Base-by-base conservation (phyloP, 1,140 invertebrate species). In the Trachymyrmex septentrionalis region DNA sequence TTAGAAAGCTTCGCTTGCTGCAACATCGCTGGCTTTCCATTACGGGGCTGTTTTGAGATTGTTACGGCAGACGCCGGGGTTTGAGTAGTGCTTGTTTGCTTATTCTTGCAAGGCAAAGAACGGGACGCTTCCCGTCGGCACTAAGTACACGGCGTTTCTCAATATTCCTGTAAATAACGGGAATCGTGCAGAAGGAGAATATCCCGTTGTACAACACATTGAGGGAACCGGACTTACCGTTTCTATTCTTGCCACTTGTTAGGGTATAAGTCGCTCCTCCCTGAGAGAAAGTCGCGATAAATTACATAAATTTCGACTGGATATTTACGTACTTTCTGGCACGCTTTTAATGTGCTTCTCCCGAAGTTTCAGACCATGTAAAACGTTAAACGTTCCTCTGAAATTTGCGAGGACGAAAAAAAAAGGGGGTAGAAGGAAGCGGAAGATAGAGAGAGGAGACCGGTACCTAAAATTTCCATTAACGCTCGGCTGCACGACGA, bases 381-480 rank as follows among this genome's bases (percentile, higher is more conserved):
- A 84, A 84, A 75, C 80, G 69, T 84, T 84, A 84, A 84, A 84
- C 80, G 80, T 88, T 44, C 30, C 73, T 48, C 72, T 67, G 69
- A 78, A 85, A 50, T 66, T 61, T 57, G 53, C 24, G 48, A 72
- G 5, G 55, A 64, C 12, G n/a, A 86, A 59, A 50, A 50, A 61
- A 67, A 69, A 34, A n/a, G n/a, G 24, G 30, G 16, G 16, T 6
- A 38, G 73, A 87, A 63, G 16, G 66, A 82, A 81, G 61, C 9
- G 76, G 85, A 86, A 85, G 75, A 85, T 87, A 73, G 73, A 86
- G 76, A 88, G 76, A 88, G 69, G 78, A 73, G 50, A 69, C 21
- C 21, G 69, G 88, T 84, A 91, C 81, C 81, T 90, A 87, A 91
- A 90, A 91, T 88, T 88, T 91, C 88, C 85, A 88, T 88, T 91